phyloP scores from a whole-genome alignment of 2,888 invertebrate species.

The Apodemia zela region DNA sequence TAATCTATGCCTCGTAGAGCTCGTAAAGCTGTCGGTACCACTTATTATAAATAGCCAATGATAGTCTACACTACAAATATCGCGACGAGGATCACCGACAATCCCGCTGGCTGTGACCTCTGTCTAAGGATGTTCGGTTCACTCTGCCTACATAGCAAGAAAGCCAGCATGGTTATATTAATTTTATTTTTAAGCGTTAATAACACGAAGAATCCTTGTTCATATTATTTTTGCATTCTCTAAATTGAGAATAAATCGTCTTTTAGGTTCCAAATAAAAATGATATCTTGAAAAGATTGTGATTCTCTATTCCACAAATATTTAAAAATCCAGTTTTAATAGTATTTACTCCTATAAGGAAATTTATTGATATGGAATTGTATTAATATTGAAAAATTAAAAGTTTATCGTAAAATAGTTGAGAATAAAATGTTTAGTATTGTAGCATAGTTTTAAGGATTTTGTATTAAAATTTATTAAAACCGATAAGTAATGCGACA shows the following conservation, averaged over 20 bases:
- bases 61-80: no score
- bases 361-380: constrained; percentile 8
- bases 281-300: not conserved
- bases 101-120: no score
- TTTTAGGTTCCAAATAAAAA: not conserved
- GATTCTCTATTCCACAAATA: not conserved
- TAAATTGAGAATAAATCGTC: not conserved
- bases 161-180: no score
- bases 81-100: no score
- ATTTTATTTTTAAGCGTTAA: no score
- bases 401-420: constrained; percentile 8
- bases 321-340: not conserved
- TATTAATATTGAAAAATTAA: constrained; percentile 8
- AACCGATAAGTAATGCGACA: not conserved
- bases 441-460: not conserved
- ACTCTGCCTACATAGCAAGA: no score
- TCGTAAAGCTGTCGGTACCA: no score
- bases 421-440: not conserved
- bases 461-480: not conserved
- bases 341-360: not conserved
- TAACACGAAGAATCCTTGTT: no score
- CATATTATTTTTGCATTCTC: not conserved
- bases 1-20: no score
- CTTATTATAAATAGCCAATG: no score
- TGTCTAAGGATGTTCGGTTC: no score